Evolutionary conservation across 1,140 invertebrate species (phyloP), one percentile per base, ranked within the genome.

Genomic region (Cydia pomonella): DNA sequence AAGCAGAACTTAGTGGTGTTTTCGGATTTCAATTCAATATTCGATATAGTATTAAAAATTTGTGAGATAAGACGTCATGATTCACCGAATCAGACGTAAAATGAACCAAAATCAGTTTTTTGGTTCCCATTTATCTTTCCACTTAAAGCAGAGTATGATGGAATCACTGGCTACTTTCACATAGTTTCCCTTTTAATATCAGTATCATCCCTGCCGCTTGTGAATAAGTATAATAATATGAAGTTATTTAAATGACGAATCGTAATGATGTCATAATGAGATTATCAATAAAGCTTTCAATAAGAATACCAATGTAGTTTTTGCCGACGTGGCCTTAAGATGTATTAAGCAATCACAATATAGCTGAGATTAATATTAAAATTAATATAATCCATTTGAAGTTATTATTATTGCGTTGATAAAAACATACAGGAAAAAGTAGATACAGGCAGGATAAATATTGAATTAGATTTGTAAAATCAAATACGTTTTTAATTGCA

Each of bases 271-370:
- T 23, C 53, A 59, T 59, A 59, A 59, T 2, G 21, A 59, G 21
- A 59, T 23, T 59, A 59, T 59, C 21, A 59, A 59, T 59, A 59
- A 59, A 59, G 53, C 53, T 59, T 23, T 59, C 53, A 59, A 23
- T 2, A 50, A 50, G 47, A 50, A 50, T 50, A 7, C 47, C 21
- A 59, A n/a, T 23, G 23, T 5, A 21, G 23, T 59, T 59, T 59
- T 59, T 59, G 53, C 53, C 53, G 21, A 59, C 4, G 7, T 21
- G 53, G 23, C 53, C 53, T 59, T 59, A 59, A 59, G 21, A 23
- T 59, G 53, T 59, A 59, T 59, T 59, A 59, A 59, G 53, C 21
- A 59, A 59, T 59, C 53, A 59, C 53, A 59, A 21, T 59, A 21
- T 59, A 23, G 53, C 53, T 12, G 53, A 23, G 53, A 59, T 59